Evolutionary conservation across 2,797 vertebrate genomes (phyloP).

Genomic region (Echeneis naucrates): DNA sequence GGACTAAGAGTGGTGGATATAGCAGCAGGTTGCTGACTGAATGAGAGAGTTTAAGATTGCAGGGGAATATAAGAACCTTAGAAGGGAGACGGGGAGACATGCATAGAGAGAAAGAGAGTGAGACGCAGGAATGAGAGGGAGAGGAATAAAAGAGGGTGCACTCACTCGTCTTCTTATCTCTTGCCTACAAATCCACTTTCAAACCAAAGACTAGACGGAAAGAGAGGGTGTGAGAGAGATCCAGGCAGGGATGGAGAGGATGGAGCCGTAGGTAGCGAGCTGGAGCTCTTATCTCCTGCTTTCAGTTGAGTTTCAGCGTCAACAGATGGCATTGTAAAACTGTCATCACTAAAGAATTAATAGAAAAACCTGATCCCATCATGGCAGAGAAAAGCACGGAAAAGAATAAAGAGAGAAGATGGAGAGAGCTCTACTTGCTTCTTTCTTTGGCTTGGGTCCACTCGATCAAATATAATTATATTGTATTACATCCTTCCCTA

Average conservation of each 20-base stretch:
- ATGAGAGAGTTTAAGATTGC: constrained; percentile 30
- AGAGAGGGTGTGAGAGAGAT: constrained; percentile 30
- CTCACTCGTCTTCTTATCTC: constrained; percentile 40
- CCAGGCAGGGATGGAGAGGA: constrained; percentile 24
- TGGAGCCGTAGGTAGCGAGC: constrained; percentile 27
- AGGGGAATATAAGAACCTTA: constrained; percentile 24
- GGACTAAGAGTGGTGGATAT: constrained; percentile 25
- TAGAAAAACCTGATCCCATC: constrained; percentile 67
- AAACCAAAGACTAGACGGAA: constrained; percentile 26
- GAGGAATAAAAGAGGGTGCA: constrained; percentile 17
- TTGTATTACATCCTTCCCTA: constrained; percentile 62
- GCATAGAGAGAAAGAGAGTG: background rate
- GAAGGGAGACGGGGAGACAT: constrained; percentile 11
- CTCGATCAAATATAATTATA: constrained; percentile 63
- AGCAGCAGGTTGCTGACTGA: constrained; percentile 48
- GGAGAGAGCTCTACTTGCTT: background rate
- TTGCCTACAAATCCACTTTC: constrained; percentile 50
- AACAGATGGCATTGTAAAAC: constrained; percentile 62
- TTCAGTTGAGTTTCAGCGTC: constrained; percentile 52
- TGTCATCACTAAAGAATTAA: constrained; percentile 60
- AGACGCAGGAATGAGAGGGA: constrained; percentile 7
- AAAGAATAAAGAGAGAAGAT: constrained; percentile 29
- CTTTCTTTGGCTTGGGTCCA: constrained; percentile 43
- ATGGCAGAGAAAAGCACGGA: constrained; percentile 26
- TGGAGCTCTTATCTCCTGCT: constrained; percentile 46